Conservation (phyloP, 2,797 vertebrate genomes). For the Peromyscus aztecus region DNA sequence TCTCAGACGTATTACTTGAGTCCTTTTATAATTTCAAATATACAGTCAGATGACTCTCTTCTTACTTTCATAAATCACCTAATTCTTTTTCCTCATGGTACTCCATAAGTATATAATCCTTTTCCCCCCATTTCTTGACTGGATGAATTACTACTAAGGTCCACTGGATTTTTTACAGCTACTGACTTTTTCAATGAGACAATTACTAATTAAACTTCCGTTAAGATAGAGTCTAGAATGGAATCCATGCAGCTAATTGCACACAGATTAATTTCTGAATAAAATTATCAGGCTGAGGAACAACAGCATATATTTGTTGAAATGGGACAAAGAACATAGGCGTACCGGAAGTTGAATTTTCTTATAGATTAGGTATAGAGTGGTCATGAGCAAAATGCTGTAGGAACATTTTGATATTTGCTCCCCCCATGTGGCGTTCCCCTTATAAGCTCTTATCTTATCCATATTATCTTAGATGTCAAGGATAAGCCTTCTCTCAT, state of each 20-base stretch:
- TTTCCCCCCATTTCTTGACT: not conserved
- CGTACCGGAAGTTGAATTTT: not conserved
- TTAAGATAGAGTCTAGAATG: not conserved
- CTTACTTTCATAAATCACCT: constrained; percentile 2
- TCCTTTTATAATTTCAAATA: constrained; percentile 7
- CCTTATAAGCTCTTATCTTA: not conserved
- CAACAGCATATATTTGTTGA: not conserved
- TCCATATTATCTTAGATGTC: not conserved
- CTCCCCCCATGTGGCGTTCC: not conserved
- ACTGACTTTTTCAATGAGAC: not conserved
- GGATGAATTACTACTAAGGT: not conserved
- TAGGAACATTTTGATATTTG: not conserved
- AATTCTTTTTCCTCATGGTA: not conserved
- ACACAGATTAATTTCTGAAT: constrained; percentile 17
- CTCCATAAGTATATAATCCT: not conserved
- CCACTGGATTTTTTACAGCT: not conserved
- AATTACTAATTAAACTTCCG: constrained; percentile 9
- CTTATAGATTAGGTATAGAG: not conserved
- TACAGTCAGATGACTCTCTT: not conserved
- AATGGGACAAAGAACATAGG: not conserved
- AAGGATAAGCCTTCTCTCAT: not conserved
- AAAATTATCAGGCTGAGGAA: not conserved
- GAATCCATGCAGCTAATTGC: not conserved
- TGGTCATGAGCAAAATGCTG: not conserved
- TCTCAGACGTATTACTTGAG: constrained; percentile 9